A percentile compares a stretch with the other conserved stretches of the same genome.
These are phyloP conservation scores for Periphyllus acericola DNA, from an alignment of 2,888 invertebrate species.

Conservation along the genomic window DNA sequence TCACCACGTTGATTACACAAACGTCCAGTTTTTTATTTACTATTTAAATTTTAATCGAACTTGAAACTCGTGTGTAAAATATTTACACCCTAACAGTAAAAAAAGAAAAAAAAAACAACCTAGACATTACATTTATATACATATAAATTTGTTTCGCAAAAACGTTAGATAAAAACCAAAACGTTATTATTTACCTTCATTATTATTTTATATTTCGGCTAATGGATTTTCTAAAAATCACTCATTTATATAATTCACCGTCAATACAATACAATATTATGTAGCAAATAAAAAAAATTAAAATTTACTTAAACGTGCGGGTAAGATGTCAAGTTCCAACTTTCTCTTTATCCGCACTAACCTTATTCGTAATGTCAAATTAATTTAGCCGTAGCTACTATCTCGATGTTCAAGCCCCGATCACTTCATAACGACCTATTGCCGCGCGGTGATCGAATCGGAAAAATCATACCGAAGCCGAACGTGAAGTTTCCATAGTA, in stretches of 20 bases:
- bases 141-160: too few species aligned
- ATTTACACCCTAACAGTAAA: background rate
- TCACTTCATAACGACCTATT: background rate
- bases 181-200: background rate
- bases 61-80: background rate
- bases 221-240: background rate
- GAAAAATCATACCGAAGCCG: background rate
- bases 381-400: background rate
- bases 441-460: background rate
- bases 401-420: background rate
- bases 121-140: background rate
- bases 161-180: background rate
- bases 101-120: background rate
- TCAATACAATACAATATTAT: background rate
- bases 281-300: background rate
- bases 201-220: background rate
- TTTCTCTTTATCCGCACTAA: background rate
- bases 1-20: background rate
- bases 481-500: background rate
- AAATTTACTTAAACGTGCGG: background rate
- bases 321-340: background rate
- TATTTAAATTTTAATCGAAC: background rate
- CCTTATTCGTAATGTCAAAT: background rate
- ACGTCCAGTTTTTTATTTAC: slow-evolving; percentile 1
- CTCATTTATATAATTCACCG: background rate